Evolutionary conservation across 2,113 vertebrate species (phyloP).

Genomic region (Clupea harengus): DNA sequence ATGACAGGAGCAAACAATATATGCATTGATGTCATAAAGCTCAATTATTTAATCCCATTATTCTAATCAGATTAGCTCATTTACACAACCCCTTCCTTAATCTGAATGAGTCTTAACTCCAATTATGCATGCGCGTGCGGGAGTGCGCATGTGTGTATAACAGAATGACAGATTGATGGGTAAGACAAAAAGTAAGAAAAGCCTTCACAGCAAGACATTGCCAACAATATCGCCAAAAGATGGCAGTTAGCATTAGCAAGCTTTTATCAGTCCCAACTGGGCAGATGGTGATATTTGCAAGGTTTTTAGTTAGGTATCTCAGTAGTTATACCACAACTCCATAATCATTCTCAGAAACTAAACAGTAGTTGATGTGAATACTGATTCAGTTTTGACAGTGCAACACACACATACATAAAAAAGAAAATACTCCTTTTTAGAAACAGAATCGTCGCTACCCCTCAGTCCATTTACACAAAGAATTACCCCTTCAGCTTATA

Average conservation of each 20-base stretch:
- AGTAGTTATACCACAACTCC: too few relatives aligned
- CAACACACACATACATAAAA: too few relatives aligned
- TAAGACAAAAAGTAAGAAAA: not conserved
- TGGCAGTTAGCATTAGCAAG: too few relatives aligned
- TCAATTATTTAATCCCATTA: constrained; percentile 1
- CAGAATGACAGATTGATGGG: not conserved
- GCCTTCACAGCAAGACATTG: too few relatives aligned
- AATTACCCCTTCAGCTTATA: not conserved
- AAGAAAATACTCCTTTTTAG: not conserved
- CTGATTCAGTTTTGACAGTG: too few relatives aligned
- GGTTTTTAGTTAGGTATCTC: too few relatives aligned
- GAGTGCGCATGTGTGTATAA: not conserved
- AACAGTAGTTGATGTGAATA: too few relatives aligned
- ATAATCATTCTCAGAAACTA: too few relatives aligned
- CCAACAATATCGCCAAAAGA: too few relatives aligned
- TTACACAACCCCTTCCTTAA: not conserved
- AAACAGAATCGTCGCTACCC: not conserved
- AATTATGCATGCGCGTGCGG: not conserved
- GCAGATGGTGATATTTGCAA: too few relatives aligned
- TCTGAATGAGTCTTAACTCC: not conserved
- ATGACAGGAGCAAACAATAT: not conserved
- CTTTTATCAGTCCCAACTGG: too few relatives aligned
- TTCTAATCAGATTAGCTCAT: constrained; percentile 1
- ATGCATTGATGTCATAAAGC: not conserved
- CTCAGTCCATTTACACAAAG: not conserved